A percentile compares a stretch with the other conserved stretches of the same genome.
Conservation (phyloP, 2,888 invertebrate genomes). For the Agrotis clavis region DNA sequence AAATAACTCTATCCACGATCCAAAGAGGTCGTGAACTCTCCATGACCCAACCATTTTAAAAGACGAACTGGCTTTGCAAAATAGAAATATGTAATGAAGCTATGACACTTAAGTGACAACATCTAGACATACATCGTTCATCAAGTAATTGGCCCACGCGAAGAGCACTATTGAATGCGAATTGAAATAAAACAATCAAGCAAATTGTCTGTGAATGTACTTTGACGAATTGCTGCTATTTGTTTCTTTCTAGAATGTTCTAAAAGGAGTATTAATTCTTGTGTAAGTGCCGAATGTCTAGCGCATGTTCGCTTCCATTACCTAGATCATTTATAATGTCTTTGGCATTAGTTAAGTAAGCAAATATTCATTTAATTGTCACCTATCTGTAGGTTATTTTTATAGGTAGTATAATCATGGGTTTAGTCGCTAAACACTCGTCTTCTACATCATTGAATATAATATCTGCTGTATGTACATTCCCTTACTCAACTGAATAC, state of each 20-base stretch:
- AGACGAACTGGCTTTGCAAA: constrained; percentile 20
- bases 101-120: constrained; percentile 47
- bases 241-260: constrained; percentile 37
- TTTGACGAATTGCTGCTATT: constrained; percentile 35
- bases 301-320: constrained; percentile 14
- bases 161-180: constrained; percentile 54
- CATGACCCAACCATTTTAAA: constrained; percentile 47
- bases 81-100: constrained; percentile 44
- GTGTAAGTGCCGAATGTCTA: background rate
- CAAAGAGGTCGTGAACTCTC: constrained; percentile 15
- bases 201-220: constrained; percentile 53
- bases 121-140: constrained; percentile 61
- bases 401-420: background rate
- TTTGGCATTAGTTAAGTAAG: constrained; percentile 18
- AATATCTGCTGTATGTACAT: background rate
- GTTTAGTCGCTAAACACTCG: background rate
- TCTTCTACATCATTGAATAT: background rate
- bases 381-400: background rate
- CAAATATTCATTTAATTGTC: constrained; percentile 27
- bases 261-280: constrained; percentile 15
- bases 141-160: constrained; percentile 57
- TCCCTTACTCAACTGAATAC: background rate
- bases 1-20: background rate
- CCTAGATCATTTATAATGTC: constrained; percentile 22
- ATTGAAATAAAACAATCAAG: constrained; percentile 65